Evolutionary conservation across 2,888 invertebrate genomes (phyloP), one percentile per base, ranked within the genome.

Genomic region (Ophion costatus): DNA sequence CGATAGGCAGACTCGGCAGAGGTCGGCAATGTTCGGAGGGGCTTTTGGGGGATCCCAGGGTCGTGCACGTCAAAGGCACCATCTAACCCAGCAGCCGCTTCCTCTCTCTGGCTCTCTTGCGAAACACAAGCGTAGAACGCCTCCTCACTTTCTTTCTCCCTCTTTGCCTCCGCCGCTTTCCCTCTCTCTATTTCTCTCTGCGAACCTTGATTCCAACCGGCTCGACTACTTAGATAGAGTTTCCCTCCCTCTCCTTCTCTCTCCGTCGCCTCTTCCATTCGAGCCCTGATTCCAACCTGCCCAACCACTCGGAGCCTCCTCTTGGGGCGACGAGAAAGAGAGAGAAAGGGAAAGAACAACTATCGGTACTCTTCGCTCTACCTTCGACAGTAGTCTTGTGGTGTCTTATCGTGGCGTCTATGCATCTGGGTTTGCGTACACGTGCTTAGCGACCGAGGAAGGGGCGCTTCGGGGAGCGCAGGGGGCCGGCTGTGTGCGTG

Each of bases 21-120:
- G 69, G 80, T 89, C 90, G 91, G 89, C 67, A 74, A 79, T 73
- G 33, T 38, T 86, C 83, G 86, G 76, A 90, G 89, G 90, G 89
- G 88, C 90, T 89, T 90, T 90, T 90, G 89, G 88, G 88, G 87
- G 83, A 82, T 78, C 73, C 82, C 91, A 91, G 88, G 88, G 76
- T 77, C 89, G 91, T 90, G 83, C 78, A 66, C 71, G 80, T 81
- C 86, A 84, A 70, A 80, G 59, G 83, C 82, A 73, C 75, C 78
- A 74, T 81, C 61, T 61, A 61, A 66, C 57, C 57, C 66, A 67
- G 57, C 64, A 61, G 70, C 82, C 87, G 80, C 20, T 57, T 79
- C 66, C 69, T 64, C 64, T 76, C 83, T 81, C 67, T 45, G 59
- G 63, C 38, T 59, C 51, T 0, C 14, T 45, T 10, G 70, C 38